These are phyloP conservation scores for Campodea augens DNA, from an alignment of 1,140 invertebrate genomes.

Conservation along the genomic window DNA sequence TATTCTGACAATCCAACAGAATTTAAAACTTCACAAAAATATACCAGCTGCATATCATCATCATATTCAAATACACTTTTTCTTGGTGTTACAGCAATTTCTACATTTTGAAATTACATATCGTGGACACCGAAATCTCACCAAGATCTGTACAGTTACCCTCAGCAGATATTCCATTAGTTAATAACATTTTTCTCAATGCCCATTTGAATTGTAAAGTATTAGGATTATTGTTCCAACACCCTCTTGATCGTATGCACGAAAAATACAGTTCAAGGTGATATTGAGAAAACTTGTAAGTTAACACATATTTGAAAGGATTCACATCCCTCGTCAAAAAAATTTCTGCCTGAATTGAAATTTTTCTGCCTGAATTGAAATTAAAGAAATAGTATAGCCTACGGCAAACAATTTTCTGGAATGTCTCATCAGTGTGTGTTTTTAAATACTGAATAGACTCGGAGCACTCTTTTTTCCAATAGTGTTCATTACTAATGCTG, in stretches of 20 bases:
- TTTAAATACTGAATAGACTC: conserved; percentile 4
- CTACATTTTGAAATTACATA: no score
- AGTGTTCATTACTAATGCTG: not conserved
- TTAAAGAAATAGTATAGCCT: conserved; percentile 16
- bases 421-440: conserved; percentile 12
- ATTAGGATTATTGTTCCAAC: no score
- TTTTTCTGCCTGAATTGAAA: conserved; percentile 2
- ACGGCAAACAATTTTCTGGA: conserved; percentile 19
- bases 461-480: conserved; percentile 7
- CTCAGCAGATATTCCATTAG: no score
- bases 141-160: no score
- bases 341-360: conserved; percentile 13
- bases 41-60: no score
- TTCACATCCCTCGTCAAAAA: conserved; percentile 19
- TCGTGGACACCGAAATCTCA: no score
- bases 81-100: no score
- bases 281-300: conserved; percentile 21
- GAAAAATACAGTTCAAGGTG: conserved; percentile 24
- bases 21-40: no score
- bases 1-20: no score
- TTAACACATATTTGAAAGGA: conserved; percentile 13
- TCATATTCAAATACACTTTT: no score
- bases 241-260: conserved; percentile 17
- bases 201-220: conserved; percentile 24
- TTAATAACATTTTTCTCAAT: no score